Conservation (phyloP, 2,888 invertebrate genomes). For the Papilio elwesi region DNA sequence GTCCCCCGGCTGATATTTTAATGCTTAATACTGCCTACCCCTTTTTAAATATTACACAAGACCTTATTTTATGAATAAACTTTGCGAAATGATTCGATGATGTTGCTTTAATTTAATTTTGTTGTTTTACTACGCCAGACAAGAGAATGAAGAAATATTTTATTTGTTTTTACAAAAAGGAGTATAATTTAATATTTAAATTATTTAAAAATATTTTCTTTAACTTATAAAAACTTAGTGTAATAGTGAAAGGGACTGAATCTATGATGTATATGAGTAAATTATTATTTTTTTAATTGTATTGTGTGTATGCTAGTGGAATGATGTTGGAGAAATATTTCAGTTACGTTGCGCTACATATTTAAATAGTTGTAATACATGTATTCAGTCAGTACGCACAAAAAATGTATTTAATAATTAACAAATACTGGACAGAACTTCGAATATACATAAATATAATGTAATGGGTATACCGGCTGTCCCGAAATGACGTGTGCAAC, state of each 20-base stretch:
- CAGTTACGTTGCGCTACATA: conserved; percentile 30
- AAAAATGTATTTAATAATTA: conserved; percentile 43
- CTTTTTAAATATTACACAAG: neutral
- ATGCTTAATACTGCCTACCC: neutral
- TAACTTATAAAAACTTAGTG: conserved; percentile 55
- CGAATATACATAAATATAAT: neutral
- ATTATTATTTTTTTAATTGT: conserved; percentile 53
- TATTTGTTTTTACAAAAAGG: conserved; percentile 41
- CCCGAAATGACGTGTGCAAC: too few relatives aligned
- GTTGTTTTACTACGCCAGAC: conserved; percentile 41
- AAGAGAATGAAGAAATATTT: conserved; percentile 13
- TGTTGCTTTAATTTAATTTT: conserved; percentile 43
- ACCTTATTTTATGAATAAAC: neutral
- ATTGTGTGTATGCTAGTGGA: conserved; percentile 44
- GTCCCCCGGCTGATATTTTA: neutral
- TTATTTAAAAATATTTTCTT: conserved; percentile 47
- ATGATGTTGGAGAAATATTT: conserved; percentile 15
- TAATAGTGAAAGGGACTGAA: conserved; percentile 63
- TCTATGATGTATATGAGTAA: conserved; percentile 59
- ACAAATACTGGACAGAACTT: conserved; percentile 23
- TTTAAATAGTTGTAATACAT: conserved; percentile 37
- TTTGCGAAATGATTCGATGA: conserved; percentile 2
- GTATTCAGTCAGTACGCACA: conserved; percentile 49
- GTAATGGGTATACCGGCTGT: too few relatives aligned
- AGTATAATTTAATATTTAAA: conserved; percentile 53